Conservation (phyloP, 1,140 invertebrate genomes). For the Diabrotica virgifera region DNA sequence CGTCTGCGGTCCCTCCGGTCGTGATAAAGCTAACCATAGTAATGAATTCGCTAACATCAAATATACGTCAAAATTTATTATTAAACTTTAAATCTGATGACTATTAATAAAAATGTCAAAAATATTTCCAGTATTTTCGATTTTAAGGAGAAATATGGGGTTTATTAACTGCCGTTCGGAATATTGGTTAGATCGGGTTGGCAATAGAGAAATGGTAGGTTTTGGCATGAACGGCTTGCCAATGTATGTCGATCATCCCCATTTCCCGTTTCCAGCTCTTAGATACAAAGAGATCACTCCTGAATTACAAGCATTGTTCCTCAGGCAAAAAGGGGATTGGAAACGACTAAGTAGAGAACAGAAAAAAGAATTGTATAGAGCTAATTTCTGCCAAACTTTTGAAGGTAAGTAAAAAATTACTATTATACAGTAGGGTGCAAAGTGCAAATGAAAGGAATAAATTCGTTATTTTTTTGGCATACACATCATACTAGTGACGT, state of each 20-base stretch:
- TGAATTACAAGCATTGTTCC: constrained; percentile 30
- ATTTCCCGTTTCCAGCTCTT: constrained; percentile 32
- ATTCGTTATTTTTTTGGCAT: too few relatives aligned
- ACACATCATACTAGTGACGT: too few relatives aligned
- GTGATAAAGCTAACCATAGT: too few relatives aligned
- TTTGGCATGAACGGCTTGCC: constrained; percentile 31
- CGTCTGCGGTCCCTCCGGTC: too few relatives aligned
- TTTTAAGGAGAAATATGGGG: constrained; percentile 17
- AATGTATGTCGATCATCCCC: constrained; percentile 19
- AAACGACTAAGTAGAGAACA: constrained; percentile 31
- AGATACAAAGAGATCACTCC: constrained; percentile 31
- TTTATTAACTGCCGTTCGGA: constrained; percentile 19
- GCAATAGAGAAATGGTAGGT: constrained; percentile 32
- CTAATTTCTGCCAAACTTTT: constrained; percentile 35
- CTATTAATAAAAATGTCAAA: background rate
- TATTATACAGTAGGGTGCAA: too few relatives aligned
- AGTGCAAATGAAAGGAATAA: too few relatives aligned
- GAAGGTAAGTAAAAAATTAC: background rate
- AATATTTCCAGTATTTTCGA: background rate
- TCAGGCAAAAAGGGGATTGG: constrained; percentile 39
- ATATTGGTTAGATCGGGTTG: constrained; percentile 28
- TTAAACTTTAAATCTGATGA: too few relatives aligned
- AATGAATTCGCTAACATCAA: too few relatives aligned
- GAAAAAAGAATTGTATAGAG: constrained; percentile 34
- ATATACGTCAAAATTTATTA: too few relatives aligned